Evolutionary conservation across 2,797 vertebrate species (phyloP), one percentile per base, ranked within the genome.

Genomic region (Xenentodon cancila): DNA sequence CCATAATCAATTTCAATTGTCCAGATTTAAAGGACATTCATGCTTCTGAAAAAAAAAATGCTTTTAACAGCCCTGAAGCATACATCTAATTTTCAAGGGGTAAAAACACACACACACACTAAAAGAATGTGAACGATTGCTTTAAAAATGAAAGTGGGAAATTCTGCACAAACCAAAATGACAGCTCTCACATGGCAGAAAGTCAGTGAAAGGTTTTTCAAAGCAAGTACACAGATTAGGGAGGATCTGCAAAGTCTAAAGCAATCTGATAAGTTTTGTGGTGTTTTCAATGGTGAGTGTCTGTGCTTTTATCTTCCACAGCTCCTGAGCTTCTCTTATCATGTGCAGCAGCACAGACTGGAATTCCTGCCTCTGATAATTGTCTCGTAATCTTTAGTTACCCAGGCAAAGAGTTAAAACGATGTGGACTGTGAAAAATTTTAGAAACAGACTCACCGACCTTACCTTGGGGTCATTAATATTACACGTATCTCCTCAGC

Each of bases 311-410:
- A 89, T 88, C 86, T 86, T 65, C 72, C 68, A 77, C 76, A 75
- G 81, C 83, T 62, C 83, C 80, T 69, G 68, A 84, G 85, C 74
- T 73, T 59, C 72, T 76, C 91, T 93, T 93, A 94, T 93, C 90
- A 84, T 47, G 64, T 60, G 82, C 76, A 78, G 82, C 78, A 80
- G 81, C 78, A 71, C 68, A 68, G 85, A 67, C 83, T 90, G 91
- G 89, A 90, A 92, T 93, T 93, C 80, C 80, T 80, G 80, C 76
- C 69, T 66, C 82, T 87, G 89, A 91, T 91, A 88, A 84, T 85
- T 83, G 82, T 77, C 77, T 79, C 30, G 71, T 80, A 85, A 88
- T 86, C 80, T 82, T 69, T 64, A 72, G 80, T 71, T 81, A 59
- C 53, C 47, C 60, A 51, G 85, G 76, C 80, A 84, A 79, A 82